Conservation (phyloP, 2,113 vertebrate genomes). For the Corvus hawaiiensis region DNA sequence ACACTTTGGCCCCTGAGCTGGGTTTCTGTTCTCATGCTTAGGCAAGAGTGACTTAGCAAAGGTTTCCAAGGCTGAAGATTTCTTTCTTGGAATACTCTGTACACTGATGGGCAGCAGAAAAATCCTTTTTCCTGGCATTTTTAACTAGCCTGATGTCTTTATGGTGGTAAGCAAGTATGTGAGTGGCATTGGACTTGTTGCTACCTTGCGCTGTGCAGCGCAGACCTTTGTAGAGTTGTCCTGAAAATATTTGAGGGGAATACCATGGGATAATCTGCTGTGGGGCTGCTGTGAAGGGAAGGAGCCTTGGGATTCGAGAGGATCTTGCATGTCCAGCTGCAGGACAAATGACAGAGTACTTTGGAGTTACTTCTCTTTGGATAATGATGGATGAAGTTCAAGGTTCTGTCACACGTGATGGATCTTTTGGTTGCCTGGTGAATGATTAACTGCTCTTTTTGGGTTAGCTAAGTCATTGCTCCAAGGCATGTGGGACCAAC, state of each 20-base stretch:
- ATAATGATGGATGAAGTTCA: background rate
- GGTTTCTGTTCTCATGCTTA: background rate
- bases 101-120: background rate
- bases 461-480: background rate
- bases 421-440: background rate
- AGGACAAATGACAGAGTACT: background rate
- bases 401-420: background rate
- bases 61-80: background rate
- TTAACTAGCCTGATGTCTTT: background rate
- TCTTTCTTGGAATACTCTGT: background rate
- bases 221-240: background rate
- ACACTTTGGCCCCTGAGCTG: background rate
- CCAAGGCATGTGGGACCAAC: background rate
- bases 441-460: background rate
- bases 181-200: background rate
- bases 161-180: background rate
- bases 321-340: rapidly evolving
- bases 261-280: background rate
- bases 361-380: background rate
- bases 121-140: background rate
- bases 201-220: background rate
- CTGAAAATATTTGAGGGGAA: background rate
- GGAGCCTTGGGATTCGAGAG: background rate
- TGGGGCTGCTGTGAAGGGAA: background rate
- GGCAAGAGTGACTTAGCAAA: background rate